phyloP scores from a whole-genome alignment of 2,888 invertebrate species.

The Tuta absoluta region DNA sequence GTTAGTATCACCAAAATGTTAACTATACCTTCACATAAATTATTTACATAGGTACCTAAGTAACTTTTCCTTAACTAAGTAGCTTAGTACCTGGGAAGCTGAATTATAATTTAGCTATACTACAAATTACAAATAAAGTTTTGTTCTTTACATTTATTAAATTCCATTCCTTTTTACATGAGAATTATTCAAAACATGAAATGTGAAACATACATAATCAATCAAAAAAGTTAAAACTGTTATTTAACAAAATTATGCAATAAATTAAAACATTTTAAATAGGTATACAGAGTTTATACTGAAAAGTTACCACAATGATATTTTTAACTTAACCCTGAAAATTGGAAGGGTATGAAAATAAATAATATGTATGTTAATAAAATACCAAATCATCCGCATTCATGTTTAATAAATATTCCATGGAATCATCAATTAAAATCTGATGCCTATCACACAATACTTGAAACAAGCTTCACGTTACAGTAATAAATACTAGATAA shows the following conservation, averaged over 20 bases:
- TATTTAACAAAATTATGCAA: too few relatives aligned
- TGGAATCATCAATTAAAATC: constrained; percentile 68
- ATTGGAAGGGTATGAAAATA: neutral
- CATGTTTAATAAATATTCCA: constrained; percentile 61
- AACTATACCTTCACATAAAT: constrained; percentile 20
- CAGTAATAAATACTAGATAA: constrained; percentile 75
- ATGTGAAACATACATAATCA: neutral
- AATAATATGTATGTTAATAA: constrained; percentile 43
- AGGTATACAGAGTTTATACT: too few relatives aligned
- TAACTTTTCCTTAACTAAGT: too few relatives aligned
- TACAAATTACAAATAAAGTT: constrained; percentile 21
- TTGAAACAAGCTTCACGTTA: constrained; percentile 66
- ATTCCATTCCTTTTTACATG: neutral
- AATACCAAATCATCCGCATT: constrained; percentile 47
- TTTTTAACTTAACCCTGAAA: neutral
- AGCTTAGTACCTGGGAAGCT: too few relatives aligned
- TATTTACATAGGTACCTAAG: too few relatives aligned
- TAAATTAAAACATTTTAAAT: too few relatives aligned
- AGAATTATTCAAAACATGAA: neutral
- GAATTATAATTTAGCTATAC: neutral
- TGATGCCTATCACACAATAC: constrained; percentile 69
- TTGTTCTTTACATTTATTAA: neutral
- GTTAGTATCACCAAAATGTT: constrained; percentile 17
- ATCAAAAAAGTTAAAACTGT: too few relatives aligned
- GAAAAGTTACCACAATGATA: too few relatives aligned